A percentile compares a stretch with the other conserved stretches of the same genome.
Evolutionary conservation across 2,888 invertebrate species (phyloP).

Genomic region (Smittia sp.): DNA sequence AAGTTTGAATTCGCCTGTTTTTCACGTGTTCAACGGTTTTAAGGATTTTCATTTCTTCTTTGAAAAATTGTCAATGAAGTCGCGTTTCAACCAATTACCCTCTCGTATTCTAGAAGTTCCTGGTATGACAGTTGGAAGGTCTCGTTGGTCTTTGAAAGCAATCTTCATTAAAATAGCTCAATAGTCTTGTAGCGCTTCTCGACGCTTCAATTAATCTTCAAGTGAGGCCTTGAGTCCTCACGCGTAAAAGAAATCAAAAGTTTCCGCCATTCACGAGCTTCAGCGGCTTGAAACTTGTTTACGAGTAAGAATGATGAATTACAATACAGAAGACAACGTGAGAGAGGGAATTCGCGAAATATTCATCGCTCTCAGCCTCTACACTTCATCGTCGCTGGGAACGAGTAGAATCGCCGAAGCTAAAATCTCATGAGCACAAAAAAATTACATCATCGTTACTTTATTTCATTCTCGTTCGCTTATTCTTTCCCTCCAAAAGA

Average conservation of each 20-base stretch:
- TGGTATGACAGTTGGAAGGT: too few species aligned
- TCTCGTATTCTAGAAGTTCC: too few species aligned
- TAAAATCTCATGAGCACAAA: background rate
- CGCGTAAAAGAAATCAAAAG: background rate
- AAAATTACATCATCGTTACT: constrained; percentile 39
- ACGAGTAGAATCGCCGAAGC: background rate
- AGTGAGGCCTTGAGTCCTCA: background rate
- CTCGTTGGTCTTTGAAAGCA: too few species aligned
- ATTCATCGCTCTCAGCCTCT: background rate
- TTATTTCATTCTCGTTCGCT: constrained; percentile 25
- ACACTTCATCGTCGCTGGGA: constrained; percentile 4
- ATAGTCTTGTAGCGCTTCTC: too few species aligned
- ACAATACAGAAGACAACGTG: background rate
- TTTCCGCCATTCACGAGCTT: background rate
- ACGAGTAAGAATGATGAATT: background rate
- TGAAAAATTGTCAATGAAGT: too few species aligned
- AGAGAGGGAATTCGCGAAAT: background rate
- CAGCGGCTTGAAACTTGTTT: background rate
- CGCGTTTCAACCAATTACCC: too few species aligned
- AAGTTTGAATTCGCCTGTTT: too few species aligned
- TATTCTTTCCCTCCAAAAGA: background rate
- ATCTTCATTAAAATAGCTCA: too few species aligned
- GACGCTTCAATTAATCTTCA: background rate
- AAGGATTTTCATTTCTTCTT: too few species aligned
- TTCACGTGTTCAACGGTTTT: too few species aligned